A percentile compares a stretch with the other conserved stretches of the same genome.
These are phyloP conservation scores for Eupeodes latifasciatus DNA, from an alignment of 2,888 invertebrate species.

Conservation along the genomic window DNA sequence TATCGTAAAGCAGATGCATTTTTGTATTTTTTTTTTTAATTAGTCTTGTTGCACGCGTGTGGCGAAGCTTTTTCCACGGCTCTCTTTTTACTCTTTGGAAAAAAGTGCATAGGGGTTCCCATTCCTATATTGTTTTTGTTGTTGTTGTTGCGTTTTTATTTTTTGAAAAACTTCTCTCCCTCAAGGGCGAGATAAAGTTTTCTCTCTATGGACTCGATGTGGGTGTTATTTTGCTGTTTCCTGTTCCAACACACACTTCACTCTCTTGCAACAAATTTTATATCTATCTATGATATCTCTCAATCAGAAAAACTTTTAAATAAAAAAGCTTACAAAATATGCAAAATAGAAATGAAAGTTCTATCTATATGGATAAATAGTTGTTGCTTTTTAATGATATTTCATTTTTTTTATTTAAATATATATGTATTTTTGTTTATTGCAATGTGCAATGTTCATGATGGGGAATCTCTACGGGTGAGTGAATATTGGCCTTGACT, in stretches of 20 bases:
- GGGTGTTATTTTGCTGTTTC: conserved; percentile 51
- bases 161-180: conserved; percentile 15
- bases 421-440: background rate
- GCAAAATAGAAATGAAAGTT: conserved; percentile 54
- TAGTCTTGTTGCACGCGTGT: conserved; percentile 67
- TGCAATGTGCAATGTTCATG: conserved; percentile 4
- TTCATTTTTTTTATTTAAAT: background rate
- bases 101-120: conserved; percentile 4
- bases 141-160: background rate
- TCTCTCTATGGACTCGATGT: conserved; percentile 30
- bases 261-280: conserved; percentile 23
- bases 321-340: conserved; percentile 55
- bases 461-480: conserved; percentile 66
- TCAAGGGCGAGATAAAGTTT: conserved; percentile 52
- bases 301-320: background rate
- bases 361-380: conserved; percentile 27
- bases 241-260: conserved; percentile 4
- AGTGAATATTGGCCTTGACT: conserved; percentile 78
- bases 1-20: conserved; percentile 46
- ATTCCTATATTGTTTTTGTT: background rate
- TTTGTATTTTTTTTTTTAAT: conserved; percentile 21
- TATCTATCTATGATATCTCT: background rate
- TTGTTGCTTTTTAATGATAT: background rate
- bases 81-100: conserved; percentile 32
- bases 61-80: conserved; percentile 54